Evolutionary conservation across 1,140 invertebrate genomes (phyloP), one percentile per base, ranked within the genome.

Genomic region (Melitaea cinxia): DNA sequence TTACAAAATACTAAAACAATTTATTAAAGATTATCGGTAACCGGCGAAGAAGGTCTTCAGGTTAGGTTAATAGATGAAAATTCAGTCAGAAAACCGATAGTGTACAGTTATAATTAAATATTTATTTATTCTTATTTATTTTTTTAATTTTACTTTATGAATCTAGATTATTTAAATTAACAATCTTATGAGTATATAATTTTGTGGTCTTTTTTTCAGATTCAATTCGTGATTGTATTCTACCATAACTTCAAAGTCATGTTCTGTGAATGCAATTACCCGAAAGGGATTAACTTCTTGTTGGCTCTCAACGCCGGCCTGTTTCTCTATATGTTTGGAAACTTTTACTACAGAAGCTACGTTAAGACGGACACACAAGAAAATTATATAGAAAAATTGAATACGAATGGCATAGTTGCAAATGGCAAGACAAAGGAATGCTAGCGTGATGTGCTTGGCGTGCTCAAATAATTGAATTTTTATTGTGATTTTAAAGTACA

Each of bases 321-420:
- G 23, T 98, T 98, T 88, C 93, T 97, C 33, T 95, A 96, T 73
- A 93, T 98, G 78, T 98, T 98, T 80, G 94, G 94, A 1, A 94
- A 95, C 42, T 98, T 98, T 87, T 98, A 97, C 78, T 89, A 94
- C 26, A 92, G 93, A 59, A 95, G 93, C 67, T 98, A 98, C 75
- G 80, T 93, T 9, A 92, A 92, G 66, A 61, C 33, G 7, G 63
- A 64, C 6, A 63, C 23, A 12, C 19, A 47, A 47, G 42, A 47
- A 10, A 47, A 47, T 2, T 23, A 19, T 23, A 47, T 21, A 47
- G 56, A 67, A 33, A 71, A 72, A 28, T 56, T 35, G 7, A 21
- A 55, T n/a, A 30, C 53, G 15, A 59, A 50, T 17, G 24, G 55
- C 12, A 28, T 37, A 42, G 47, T 63, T 26, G 59, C 42, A 4